A percentile compares a stretch with the other conserved stretches of the same genome.
Conservation (phyloP, 1,140 invertebrate species). For the Heliconius hermathena region DNA sequence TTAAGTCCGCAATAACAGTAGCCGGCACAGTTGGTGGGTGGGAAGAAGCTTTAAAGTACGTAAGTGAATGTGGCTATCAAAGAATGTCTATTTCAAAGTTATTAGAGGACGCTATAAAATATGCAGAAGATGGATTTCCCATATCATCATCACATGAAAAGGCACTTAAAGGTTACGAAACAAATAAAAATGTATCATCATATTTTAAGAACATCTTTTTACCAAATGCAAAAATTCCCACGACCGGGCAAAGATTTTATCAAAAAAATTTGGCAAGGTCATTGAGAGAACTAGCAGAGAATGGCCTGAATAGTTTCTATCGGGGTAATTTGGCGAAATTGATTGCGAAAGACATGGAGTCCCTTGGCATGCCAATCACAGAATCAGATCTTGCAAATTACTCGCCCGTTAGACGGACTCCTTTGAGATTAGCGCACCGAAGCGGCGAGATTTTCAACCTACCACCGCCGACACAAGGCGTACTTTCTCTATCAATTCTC, state of each 20-base stretch:
- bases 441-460: slow-evolving; percentile 63
- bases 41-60: slow-evolving; percentile 69
- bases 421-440: slow-evolving; percentile 56
- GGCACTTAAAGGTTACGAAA: slow-evolving; percentile 25
- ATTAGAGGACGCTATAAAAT: slow-evolving; percentile 63
- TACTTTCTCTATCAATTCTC: slow-evolving; percentile 66
- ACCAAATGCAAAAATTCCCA: slow-evolving; percentile 50
- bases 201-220: slow-evolving; percentile 58
- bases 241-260: slow-evolving; percentile 57
- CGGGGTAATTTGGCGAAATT: slow-evolving; percentile 60
- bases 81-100: slow-evolving; percentile 57
- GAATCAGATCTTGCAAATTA: slow-evolving; percentile 66
- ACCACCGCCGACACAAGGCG: slow-evolving; percentile 70
- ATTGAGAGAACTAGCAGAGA: slow-evolving; percentile 54
- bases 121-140: slow-evolving; percentile 68
- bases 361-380: slow-evolving; percentile 66
- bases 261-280: slow-evolving; percentile 64
- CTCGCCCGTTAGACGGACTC: slow-evolving; percentile 56
- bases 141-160: slow-evolving; percentile 49
- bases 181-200: slow-evolving; percentile 32
- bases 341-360: slow-evolving; percentile 65
- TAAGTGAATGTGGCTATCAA: slow-evolving; percentile 63
- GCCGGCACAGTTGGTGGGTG: slow-evolving; percentile 71
- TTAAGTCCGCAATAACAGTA: slow-evolving; percentile 64
- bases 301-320: slow-evolving; percentile 71